Conservation (phyloP, 1,140 invertebrate genomes). For the Drusus annulatus region DNA sequence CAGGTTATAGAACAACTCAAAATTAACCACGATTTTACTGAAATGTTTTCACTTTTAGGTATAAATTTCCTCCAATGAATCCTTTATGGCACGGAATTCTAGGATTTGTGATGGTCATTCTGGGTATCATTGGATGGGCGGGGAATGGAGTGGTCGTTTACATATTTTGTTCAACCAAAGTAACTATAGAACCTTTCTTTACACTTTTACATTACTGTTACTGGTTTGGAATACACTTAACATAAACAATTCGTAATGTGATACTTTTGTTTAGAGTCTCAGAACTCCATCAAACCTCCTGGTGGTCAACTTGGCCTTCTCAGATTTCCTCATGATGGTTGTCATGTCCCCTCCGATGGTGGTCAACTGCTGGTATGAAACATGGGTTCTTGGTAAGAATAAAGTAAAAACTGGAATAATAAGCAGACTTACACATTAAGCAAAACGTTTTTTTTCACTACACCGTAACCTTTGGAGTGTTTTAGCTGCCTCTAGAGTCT, state of each 20-base stretch:
- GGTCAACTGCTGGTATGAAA: slow-evolving; percentile 85
- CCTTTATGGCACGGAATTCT: slow-evolving; percentile 85
- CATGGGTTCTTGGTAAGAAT: slow-evolving; percentile 79
- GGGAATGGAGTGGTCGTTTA: slow-evolving; percentile 89
- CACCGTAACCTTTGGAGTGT: too few species aligned
- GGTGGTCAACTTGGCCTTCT: slow-evolving; percentile 87
- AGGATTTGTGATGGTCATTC: slow-evolving; percentile 81
- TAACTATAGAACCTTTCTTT: too few species aligned
- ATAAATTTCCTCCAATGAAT: slow-evolving; percentile 83
- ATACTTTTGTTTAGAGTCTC: slow-evolving; percentile 63
- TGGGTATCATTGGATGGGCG: slow-evolving; percentile 79
- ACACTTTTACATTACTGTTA: too few species aligned
- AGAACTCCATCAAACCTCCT: slow-evolving; percentile 86
- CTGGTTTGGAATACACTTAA: too few species aligned
- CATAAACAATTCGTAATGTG: background rate
- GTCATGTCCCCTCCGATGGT: slow-evolving; percentile 84
- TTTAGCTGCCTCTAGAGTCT: too few species aligned
- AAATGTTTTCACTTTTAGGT: slow-evolving; percentile 65
- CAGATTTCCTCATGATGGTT: slow-evolving; percentile 88
- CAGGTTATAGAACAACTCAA: too few species aligned
- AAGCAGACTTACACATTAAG: too few species aligned
- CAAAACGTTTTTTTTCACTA: too few species aligned
- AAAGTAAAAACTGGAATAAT: too few species aligned
- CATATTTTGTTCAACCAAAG: slow-evolving; percentile 84
- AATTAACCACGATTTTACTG: background rate